Base-by-base conservation (phyloP, 2,888 invertebrate genomes). In the Lepidocyrtoides sp. region DNA sequence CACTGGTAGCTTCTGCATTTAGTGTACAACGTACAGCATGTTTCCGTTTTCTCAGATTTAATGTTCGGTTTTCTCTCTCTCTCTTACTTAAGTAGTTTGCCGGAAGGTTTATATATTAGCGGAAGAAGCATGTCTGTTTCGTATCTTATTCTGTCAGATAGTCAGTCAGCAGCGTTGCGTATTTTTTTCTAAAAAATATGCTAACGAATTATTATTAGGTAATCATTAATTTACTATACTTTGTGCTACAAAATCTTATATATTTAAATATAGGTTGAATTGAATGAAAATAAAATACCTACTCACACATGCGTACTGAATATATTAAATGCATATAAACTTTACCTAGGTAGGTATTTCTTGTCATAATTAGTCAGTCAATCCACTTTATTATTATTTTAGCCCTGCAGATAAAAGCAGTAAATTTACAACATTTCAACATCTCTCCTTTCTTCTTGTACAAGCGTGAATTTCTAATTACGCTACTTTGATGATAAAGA, bases 361-460 rank as follows among this genome's bases (percentile, higher is more conserved):
- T 77, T 81, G 57, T 81, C 81, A 81, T 81, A 81, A 81, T 81
- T 81, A 81, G 79, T 54, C 79, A 79, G 81, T 81, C 81, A 54
- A 81, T 57, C 57, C 26, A 57, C n/a, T n/a, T n/a, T n/a, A 36
- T 20, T 81, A 36, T 81, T 81, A 81, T 48, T 77, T 57, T 81
- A 81, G 36, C 81, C 54, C 57, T 57, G 32, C 7, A 54, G 57
- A 81, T 54, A 57, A 57, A 81, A 51, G 26, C 48, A 57, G 57
- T 81, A 54, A 81, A 81, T 81, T 81, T 81, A 36, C 81, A 81
- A 36, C 81, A 54, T 81, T 81, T 81, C 81, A 81, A 23, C 57
- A 57, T 57, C 32, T 81, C 26, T 36, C 48, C 17, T 20, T 8
- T 4, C 26, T 57, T 57, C 57, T 20, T 20, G 0, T 10, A 10